Evolutionary conservation across 37 sponge, comb jelly and placozoan genomes (phyloP).

Genomic region (Hexactinellida sp.): DNA sequence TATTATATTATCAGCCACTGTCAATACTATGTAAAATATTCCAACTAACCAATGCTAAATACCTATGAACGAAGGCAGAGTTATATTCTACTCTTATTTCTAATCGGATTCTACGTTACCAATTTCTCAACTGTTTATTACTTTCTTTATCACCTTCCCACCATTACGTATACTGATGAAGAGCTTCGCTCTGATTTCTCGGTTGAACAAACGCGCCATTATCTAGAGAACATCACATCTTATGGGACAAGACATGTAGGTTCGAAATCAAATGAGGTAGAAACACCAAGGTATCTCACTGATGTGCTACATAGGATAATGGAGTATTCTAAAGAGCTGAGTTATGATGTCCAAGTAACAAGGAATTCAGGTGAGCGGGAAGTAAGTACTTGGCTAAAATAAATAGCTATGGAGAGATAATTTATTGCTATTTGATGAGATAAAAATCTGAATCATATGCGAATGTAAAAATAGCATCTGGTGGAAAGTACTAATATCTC

Average conservation of each 20-base stretch:
- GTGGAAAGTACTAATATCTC: no score
- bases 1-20: no score
- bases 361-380: constrained; percentile 4
- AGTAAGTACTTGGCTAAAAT: no score
- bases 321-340: not conserved
- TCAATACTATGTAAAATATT: no score
- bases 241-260: constrained; percentile 44
- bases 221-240: constrained; percentile 31
- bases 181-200: not conserved
- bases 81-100: not conserved
- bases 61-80: not conserved
- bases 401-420: no score
- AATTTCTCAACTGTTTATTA: not conserved
- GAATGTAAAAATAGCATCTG: no score
- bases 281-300: not conserved
- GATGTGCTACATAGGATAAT: not conserved
- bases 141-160: not conserved
- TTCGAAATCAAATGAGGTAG: constrained; percentile 40
- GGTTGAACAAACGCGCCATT: constrained; percentile 27
- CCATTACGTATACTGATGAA: not conserved
- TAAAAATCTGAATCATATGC: no score
- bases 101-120: not conserved
- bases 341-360: not conserved
- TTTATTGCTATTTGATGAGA: no score
- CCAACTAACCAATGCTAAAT: no score